A percentile compares a stretch with the other conserved stretches of the same genome.
phyloP scores from a whole-genome alignment of 2,797 vertebrate species.

The Silurus aristotelis region DNA sequence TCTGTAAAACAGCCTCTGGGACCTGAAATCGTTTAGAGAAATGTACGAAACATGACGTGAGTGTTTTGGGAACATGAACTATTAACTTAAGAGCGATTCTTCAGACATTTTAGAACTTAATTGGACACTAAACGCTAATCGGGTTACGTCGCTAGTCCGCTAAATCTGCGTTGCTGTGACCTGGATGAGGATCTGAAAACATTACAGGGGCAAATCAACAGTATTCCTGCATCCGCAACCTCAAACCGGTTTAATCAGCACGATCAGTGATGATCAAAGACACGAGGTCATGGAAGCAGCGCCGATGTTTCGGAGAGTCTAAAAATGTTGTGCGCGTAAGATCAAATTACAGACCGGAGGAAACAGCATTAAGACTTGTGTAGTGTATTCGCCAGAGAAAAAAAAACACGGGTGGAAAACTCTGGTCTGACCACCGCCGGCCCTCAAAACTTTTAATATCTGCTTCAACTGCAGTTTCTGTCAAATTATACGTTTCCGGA shows the following conservation, averaged over 20 bases:
- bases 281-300: conserved; percentile 8
- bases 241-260: not conserved
- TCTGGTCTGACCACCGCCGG: conserved; percentile 54
- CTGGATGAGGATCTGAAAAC: not conserved
- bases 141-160: not conserved
- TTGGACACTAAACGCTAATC: no score
- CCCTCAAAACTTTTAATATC: conserved; percentile 55
- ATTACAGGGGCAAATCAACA: not conserved
- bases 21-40: not conserved
- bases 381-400: conserved; percentile 35
- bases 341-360: conserved; percentile 54
- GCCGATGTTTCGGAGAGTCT: conserved; percentile 25
- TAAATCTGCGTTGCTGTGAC: not conserved
- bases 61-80: not conserved
- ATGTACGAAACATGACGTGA: not conserved
- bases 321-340: conserved; percentile 26
- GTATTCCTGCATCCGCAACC: not conserved
- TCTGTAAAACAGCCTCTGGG: not conserved
- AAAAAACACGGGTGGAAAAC: conserved; percentile 40
- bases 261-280: not conserved
- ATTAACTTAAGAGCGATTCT: not conserved
- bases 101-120: not conserved
- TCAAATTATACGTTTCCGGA: conserved; percentile 53
- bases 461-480: conserved; percentile 53
- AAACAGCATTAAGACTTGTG: conserved; percentile 48